Conservation (phyloP, 2,888 invertebrate genomes). For the Apamea epomidion region DNA sequence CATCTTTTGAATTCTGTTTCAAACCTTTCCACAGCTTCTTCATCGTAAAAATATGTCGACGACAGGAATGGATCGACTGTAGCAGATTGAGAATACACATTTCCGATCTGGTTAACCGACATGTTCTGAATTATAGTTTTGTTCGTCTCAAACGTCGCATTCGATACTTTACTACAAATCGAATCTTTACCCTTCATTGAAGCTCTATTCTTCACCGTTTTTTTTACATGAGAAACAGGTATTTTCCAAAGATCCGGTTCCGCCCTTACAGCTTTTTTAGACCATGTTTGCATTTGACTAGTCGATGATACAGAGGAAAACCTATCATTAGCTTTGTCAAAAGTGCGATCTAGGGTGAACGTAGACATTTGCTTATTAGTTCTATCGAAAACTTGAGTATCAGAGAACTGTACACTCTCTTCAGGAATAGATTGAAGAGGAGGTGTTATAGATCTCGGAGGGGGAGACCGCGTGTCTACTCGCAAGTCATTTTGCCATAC, state of each 20-base stretch:
- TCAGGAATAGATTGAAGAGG: constrained; percentile 88
- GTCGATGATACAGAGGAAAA: constrained; percentile 64
- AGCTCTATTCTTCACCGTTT: constrained; percentile 74
- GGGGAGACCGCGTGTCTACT: constrained; percentile 79
- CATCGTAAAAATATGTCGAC: constrained; percentile 92
- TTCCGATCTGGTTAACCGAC: constrained; percentile 81
- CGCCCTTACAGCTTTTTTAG: constrained; percentile 81
- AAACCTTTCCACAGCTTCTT: constrained; percentile 92
- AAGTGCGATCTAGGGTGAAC: constrained; percentile 86
- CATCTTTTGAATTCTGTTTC: constrained; percentile 94
- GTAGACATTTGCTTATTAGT: constrained; percentile 80
- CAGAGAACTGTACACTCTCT: constrained; percentile 83
- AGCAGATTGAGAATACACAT: constrained; percentile 86
- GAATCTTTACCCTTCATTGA: constrained; percentile 73
- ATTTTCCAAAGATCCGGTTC: constrained; percentile 85
- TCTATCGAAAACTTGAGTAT: constrained; percentile 79
- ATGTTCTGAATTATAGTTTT: constrained; percentile 86
- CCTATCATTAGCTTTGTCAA: constrained; percentile 77
- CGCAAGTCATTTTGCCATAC: constrained; percentile 82
- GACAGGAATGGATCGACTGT: constrained; percentile 93
- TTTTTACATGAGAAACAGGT: constrained; percentile 76
- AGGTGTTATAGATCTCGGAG: constrained; percentile 83
- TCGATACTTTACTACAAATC: constrained; percentile 69
- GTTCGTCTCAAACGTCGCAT: constrained; percentile 78
- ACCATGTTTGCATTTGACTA: constrained; percentile 80